Percentiles rank a stretch among this genome's conserved stretches.
phyloP scores from a whole-genome alignment of 2,113 vertebrate species.

The Pollimyrus isidori region DNA sequence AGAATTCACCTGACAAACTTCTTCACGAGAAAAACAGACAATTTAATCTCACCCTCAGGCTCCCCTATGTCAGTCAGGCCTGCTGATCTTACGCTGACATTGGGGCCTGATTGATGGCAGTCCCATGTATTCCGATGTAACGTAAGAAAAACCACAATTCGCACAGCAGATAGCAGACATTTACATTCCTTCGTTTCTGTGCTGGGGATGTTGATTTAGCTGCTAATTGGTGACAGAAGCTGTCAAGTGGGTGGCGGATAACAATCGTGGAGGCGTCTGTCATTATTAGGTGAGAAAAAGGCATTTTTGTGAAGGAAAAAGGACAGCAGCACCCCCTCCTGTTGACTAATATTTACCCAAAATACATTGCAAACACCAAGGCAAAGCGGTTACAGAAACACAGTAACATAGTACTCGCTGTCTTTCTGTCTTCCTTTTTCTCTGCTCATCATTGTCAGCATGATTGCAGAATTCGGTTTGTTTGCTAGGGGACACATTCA shows the following conservation, averaged over 20 bases:
- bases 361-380: conserved; percentile 83
- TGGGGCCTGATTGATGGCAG: conserved; percentile 59
- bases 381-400: conserved; percentile 42
- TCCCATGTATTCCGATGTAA: conserved; percentile 67
- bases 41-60: conserved; percentile 77
- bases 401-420: neutral
- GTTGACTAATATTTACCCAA: conserved; percentile 87
- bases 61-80: conserved; percentile 59
- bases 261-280: conserved; percentile 81
- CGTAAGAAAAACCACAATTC: conserved; percentile 10
- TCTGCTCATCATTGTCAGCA: neutral
- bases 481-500: neutral
- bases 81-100: conserved; percentile 62
- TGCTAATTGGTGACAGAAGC: conserved; percentile 99
- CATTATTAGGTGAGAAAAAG: conserved; percentile 86
- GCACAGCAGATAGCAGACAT: conserved; percentile 62
- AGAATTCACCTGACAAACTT: conserved; percentile 87
- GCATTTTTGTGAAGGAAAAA: conserved; percentile 71
- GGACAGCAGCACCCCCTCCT: conserved; percentile 62
- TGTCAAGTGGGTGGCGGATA: conserved; percentile 96
- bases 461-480: neutral
- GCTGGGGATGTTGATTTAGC: conserved; percentile 97
- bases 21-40: conserved; percentile 75
- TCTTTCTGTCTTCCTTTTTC: neutral
- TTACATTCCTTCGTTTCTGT: conserved; percentile 69